These are phyloP conservation scores for Rousettus madagascariensis DNA, from an alignment of 2,797 vertebrate species.

Conservation along the genomic window DNA sequence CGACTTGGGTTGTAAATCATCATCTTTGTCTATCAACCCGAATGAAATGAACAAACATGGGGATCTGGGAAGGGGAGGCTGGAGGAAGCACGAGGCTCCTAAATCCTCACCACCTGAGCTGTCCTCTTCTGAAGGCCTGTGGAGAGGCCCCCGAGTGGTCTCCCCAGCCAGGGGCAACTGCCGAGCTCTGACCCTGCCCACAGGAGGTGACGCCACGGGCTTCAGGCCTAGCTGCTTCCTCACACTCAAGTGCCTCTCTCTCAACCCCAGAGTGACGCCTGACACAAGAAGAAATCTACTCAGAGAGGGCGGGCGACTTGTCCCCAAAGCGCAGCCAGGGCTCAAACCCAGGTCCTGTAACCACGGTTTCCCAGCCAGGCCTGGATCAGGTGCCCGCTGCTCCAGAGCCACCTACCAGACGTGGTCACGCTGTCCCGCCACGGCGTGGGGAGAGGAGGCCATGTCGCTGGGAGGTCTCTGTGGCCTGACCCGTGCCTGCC, in stretches of 20 bases:
- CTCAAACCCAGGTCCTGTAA: background rate
- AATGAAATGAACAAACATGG: conserved; percentile 45
- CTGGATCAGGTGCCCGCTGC: accelerated
- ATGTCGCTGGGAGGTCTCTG: accelerated
- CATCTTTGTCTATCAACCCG: conserved; percentile 46
- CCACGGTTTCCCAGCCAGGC: too few species aligned
- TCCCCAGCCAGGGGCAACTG: background rate
- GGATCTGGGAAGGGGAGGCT: background rate
- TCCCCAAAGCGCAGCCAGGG: background rate
- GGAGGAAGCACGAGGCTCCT: background rate
- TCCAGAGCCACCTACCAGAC: background rate
- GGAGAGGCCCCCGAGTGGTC: background rate
- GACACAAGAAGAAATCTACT: background rate
- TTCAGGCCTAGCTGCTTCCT: background rate
- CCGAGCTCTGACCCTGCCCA: background rate
- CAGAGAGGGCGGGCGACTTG: background rate
- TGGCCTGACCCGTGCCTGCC: accelerated
- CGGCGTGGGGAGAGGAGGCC: background rate
- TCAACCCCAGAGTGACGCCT: background rate
- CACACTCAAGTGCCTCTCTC: background rate
- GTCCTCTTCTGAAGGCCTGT: too few species aligned
- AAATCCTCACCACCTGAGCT: background rate
- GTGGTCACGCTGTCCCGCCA: accelerated
- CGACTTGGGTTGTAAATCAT: conserved; percentile 47
- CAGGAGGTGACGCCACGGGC: background rate